Evolutionary conservation across 2,113 vertebrate genomes (phyloP).

Genomic region (Coptodon rendalli): DNA sequence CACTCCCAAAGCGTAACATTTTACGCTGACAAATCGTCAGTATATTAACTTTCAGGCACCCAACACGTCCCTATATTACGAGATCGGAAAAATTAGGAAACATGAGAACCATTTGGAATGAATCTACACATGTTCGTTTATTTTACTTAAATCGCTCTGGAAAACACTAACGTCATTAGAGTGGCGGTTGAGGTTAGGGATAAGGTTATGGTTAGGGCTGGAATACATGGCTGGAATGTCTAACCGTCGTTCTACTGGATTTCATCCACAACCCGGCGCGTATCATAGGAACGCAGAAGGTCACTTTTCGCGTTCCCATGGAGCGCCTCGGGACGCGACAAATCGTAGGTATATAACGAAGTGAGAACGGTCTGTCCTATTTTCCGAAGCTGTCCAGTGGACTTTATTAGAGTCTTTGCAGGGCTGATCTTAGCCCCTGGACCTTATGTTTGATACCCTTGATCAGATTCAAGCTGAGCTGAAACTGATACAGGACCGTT

Average conservation of each 20-base stretch:
- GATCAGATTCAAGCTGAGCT: background rate
- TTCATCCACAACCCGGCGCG: background rate
- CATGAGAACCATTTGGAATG: background rate
- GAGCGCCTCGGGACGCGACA: background rate
- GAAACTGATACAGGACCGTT: background rate
- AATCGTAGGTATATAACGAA: background rate
- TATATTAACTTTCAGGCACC: background rate
- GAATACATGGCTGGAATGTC: background rate
- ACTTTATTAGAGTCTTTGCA: background rate
- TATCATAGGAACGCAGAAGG: background rate
- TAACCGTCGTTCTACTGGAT: background rate
- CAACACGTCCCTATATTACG: background rate
- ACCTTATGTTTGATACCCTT: background rate
- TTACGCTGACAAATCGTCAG: background rate
- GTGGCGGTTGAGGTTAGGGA: background rate
- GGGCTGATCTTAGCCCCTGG: background rate
- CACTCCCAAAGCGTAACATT: background rate
- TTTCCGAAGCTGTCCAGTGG: background rate
- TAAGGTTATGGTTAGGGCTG: background rate
- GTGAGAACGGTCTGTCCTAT: background rate
- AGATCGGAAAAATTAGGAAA: background rate
- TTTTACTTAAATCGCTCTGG: background rate
- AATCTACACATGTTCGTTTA: background rate
- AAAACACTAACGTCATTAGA: background rate
- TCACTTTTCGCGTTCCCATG: background rate